Percentiles rank a stretch among this genome's conserved stretches.
phyloP scores from a whole-genome alignment of 64 coral and sea anemone genomes.

The Acropora tenuis region DNA sequence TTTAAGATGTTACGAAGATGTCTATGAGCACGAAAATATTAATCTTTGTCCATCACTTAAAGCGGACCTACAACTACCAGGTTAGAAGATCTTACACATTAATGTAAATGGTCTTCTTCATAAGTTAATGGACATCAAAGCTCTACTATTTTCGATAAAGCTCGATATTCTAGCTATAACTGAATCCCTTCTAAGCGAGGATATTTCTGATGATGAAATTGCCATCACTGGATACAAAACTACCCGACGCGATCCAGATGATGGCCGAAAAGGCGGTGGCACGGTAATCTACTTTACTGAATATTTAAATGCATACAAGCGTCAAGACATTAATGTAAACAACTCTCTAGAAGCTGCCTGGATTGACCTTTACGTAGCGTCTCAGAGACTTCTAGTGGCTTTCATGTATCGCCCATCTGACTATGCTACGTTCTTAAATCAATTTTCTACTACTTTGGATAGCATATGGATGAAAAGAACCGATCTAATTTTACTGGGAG shows the following conservation, averaged over 20 bases:
- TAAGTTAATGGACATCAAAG: too few species aligned
- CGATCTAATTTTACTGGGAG: not conserved
- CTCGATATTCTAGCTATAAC: not conserved
- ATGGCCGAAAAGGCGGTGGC: not conserved
- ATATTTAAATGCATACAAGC: not conserved
- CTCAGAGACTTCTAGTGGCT: not conserved
- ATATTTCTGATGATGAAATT: conserved; percentile 1
- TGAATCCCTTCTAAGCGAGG: not conserved
- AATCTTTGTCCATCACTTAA: too few species aligned
- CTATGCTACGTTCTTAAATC: not conserved
- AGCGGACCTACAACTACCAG: too few species aligned
- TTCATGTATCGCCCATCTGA: not conserved
- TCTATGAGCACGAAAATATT: too few species aligned
- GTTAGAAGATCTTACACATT: too few species aligned
- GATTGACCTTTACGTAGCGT: too few species aligned
- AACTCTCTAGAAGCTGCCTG: too few species aligned
- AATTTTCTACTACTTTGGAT: conserved; percentile 25
- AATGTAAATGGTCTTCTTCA: too few species aligned
- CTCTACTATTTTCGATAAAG: not conserved
- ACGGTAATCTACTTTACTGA: not conserved
- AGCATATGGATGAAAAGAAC: conserved; percentile 29
- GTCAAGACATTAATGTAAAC: too few species aligned
- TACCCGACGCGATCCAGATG: not conserved
- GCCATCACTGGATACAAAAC: not conserved
- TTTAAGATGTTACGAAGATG: too few species aligned